Evolutionary conservation across 2,113 vertebrate genomes (phyloP).

Genomic region (Anser brachyrhynchus): DNA sequence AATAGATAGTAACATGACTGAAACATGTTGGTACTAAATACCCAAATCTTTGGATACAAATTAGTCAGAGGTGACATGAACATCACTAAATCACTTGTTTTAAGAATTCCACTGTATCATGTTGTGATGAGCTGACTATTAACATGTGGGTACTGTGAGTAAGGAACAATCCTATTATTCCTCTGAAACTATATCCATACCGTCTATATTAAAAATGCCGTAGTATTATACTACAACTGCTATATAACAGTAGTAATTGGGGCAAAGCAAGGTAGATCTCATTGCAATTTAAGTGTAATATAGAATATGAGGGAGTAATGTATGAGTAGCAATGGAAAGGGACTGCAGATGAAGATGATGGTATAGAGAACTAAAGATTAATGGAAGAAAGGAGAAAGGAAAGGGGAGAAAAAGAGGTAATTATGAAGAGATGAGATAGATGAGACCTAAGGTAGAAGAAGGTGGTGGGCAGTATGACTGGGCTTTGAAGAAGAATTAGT

Average conservation of each 20-base stretch:
- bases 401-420: not conserved
- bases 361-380: not conserved
- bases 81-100: not conserved
- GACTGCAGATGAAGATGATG: not conserved
- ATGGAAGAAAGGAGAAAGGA: not conserved
- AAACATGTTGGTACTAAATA: slow-evolving; percentile 13
- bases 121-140: not conserved
- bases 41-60: not conserved
- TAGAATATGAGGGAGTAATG: not conserved
- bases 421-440: not conserved
- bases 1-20: not conserved
- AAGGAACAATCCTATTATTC: not conserved
- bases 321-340: not conserved
- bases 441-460: not conserved
- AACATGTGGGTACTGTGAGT: not conserved
- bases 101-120: not conserved
- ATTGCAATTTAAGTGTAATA: not conserved
- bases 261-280: not conserved
- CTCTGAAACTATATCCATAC: not conserved
- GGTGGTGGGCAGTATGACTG: not conserved
- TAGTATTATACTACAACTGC: not conserved
- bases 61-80: not conserved
- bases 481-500: not conserved
- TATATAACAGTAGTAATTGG: not conserved
- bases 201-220: not conserved